Conservation (phyloP, 2,888 invertebrate species). For the Hypselothyrea guttata region DNA sequence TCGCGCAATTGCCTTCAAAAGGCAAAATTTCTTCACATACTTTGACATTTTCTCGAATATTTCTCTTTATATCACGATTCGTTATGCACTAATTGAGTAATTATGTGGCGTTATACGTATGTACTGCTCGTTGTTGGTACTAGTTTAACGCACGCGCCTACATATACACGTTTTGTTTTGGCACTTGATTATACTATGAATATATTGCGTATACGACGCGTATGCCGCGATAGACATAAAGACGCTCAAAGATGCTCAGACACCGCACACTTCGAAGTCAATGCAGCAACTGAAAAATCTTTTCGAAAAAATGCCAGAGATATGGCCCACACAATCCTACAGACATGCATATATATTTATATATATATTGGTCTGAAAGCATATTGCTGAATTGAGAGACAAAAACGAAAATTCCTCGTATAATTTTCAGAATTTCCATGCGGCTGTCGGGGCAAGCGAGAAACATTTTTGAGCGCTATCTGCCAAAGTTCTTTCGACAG, state of each 20-base stretch:
- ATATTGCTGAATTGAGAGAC: slow-evolving; percentile 58
- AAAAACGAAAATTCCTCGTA: slow-evolving; percentile 48
- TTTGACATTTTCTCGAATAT: slow-evolving; percentile 60
- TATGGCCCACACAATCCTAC: slow-evolving; percentile 34
- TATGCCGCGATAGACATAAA: slow-evolving; percentile 42
- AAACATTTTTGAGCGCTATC: slow-evolving; percentile 44
- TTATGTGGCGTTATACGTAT: slow-evolving; percentile 53
- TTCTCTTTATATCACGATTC: slow-evolving; percentile 18
- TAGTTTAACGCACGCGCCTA: slow-evolving; percentile 39
- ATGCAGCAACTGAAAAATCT: slow-evolving; percentile 73
- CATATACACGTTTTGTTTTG: slow-evolving; percentile 43
- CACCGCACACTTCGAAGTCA: slow-evolving; percentile 76
- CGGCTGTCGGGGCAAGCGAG: slow-evolving; percentile 18
- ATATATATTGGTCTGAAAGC: slow-evolving; percentile 16
- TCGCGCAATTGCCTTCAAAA: slow-evolving; percentile 48
- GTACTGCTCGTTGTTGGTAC: not conserved
- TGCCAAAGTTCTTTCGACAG: slow-evolving; percentile 44
- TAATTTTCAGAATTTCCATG: slow-evolving; percentile 65
- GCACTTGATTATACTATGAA: slow-evolving; percentile 30
- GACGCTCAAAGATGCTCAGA: slow-evolving; percentile 30
- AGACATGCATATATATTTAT: too few relatives aligned
- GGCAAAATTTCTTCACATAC: slow-evolving; percentile 57
- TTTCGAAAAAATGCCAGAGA: slow-evolving; percentile 57
- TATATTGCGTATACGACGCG: slow-evolving; percentile 71
- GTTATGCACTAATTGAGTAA: slow-evolving; percentile 58